phyloP scores from a whole-genome alignment of 2,888 invertebrate species.

The Eulithis testata region DNA sequence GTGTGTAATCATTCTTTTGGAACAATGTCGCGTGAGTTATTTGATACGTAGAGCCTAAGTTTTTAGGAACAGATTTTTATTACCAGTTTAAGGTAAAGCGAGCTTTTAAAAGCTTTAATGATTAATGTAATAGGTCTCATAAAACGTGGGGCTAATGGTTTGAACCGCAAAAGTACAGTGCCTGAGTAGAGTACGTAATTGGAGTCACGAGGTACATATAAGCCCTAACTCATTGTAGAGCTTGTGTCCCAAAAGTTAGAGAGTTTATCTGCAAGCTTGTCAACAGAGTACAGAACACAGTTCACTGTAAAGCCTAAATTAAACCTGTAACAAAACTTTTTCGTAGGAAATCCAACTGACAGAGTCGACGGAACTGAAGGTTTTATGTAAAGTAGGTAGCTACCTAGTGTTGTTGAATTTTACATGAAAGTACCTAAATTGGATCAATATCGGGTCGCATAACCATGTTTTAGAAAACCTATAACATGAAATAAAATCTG shows the following conservation, averaged over 20 bases:
- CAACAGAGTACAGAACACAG: constrained; percentile 10
- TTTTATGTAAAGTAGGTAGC: not conserved
- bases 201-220: constrained; percentile 11
- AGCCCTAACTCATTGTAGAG: constrained; percentile 9
- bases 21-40: constrained; percentile 23
- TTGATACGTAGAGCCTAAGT: not conserved
- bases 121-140: constrained; percentile 7
- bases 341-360: constrained; percentile 3
- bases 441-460: not conserved
- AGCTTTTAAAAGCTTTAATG: constrained; percentile 12
- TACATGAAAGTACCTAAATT: no score
- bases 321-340: constrained; percentile 28
- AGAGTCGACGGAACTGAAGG: not conserved
- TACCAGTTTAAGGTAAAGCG: constrained; percentile 3
- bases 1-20: constrained; percentile 55
- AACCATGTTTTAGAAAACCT: not conserved
- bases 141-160: constrained; percentile 2
- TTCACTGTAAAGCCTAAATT: constrained; percentile 23
- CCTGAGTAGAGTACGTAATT: constrained; percentile 1
- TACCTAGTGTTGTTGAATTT: no score
- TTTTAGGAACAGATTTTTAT: not conserved
- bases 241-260: constrained; percentile 24
- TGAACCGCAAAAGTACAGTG: constrained; percentile 8
- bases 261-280: constrained; percentile 15
- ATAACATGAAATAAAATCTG: not conserved